These are phyloP conservation scores for Lepilemur ruficaudatus DNA, from an alignment of 2,797 vertebrate species.

Conservation along the genomic window DNA sequence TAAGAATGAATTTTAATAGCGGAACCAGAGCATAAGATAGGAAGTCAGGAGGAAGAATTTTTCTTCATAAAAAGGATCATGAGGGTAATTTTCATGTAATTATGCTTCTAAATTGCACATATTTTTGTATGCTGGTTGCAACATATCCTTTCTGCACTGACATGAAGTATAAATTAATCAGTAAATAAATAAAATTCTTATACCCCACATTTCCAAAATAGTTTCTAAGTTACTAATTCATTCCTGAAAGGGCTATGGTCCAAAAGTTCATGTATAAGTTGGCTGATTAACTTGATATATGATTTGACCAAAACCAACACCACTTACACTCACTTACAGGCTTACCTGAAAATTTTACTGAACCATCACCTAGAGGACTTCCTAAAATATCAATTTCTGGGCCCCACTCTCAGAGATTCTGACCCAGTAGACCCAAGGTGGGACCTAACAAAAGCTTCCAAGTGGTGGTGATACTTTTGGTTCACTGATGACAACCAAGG, in stretches of 20 bases:
- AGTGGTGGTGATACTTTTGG: neutral
- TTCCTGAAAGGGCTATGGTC: neutral
- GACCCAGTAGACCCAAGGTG: neutral
- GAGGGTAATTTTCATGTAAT: slow-evolving; percentile 44
- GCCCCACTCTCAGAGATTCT: neutral
- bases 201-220: neutral
- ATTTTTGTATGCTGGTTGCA: neutral
- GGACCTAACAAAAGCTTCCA: neutral
- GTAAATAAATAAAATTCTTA: slow-evolving; percentile 26
- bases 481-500: neutral
- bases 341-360: neutral
- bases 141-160: neutral
- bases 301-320: slow-evolving; percentile 4
- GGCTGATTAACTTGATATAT: neutral
- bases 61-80: slow-evolving; percentile 51
- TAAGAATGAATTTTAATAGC: slow-evolving; percentile 53
- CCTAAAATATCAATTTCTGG: neutral
- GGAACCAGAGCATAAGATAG: slow-evolving; percentile 43
- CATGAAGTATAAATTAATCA: slow-evolving; percentile 29
- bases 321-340: neutral
- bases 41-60: slow-evolving; percentile 50
- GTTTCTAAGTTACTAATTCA: slow-evolving; percentile 26
- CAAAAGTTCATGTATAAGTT: neutral
- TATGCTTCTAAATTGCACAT: slow-evolving; percentile 4
- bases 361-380: neutral